These are phyloP conservation scores for Oreortyx pictus DNA, from an alignment of 2,797 vertebrate species.

Conservation along the genomic window DNA sequence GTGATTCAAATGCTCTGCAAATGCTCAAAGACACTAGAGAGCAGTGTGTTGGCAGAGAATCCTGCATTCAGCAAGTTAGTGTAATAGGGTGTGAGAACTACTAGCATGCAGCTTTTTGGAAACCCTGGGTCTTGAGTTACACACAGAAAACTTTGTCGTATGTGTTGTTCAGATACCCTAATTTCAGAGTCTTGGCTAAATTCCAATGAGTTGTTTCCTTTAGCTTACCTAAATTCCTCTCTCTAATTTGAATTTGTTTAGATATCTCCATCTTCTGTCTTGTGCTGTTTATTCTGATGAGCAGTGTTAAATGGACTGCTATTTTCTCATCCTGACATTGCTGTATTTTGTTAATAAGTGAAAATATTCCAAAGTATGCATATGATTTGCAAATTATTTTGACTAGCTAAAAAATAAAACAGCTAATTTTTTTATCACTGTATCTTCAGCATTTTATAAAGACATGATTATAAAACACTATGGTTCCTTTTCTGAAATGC, in stretches of 20 bases:
- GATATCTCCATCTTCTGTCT: background rate
- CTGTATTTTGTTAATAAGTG: background rate
- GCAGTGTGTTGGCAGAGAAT: background rate
- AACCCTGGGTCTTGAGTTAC: background rate
- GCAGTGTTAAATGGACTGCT: background rate
- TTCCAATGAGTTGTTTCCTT: constrained; percentile 5
- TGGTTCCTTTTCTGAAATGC: background rate
- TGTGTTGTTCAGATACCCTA: background rate
- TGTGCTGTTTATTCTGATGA: background rate
- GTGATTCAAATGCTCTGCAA: background rate
- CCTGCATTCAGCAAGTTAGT: background rate
- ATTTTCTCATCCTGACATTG: background rate
- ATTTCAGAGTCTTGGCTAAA: constrained; percentile 2
- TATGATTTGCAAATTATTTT: background rate
- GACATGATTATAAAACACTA: background rate
- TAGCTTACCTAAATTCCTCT: background rate
- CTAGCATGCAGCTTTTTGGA: background rate
- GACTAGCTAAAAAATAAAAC: background rate
- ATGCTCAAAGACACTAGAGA: background rate
- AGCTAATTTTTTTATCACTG: background rate
- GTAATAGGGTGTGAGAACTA: background rate
- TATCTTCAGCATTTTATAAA: background rate
- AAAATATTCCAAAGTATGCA: background rate
- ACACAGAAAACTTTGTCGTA: background rate
- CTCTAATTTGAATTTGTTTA: background rate